A percentile compares a stretch with the other conserved stretches of the same genome.
phyloP scores from a whole-genome alignment of 2,113 vertebrate genomes.

The Notechis scutatus region DNA sequence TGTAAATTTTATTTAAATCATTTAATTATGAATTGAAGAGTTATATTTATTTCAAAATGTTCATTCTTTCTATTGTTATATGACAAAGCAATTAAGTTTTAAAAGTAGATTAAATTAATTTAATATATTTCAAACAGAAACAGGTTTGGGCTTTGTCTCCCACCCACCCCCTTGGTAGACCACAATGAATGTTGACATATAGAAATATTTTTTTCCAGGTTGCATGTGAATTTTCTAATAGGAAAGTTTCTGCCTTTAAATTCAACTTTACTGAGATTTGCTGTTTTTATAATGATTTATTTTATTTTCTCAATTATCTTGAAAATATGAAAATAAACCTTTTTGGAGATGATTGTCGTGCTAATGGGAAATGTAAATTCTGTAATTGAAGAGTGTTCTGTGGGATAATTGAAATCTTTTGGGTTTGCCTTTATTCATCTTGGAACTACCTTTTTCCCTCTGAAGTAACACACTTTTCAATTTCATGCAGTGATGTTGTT shows the following conservation, averaged over 20 bases:
- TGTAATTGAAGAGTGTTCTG: not conserved
- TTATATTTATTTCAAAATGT: not conserved
- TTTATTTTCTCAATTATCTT: not conserved
- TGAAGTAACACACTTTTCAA: not conserved
- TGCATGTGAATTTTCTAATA: not conserved
- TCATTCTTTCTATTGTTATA: not conserved
- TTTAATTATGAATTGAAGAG: constrained; percentile 11
- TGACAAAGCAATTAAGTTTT: not conserved
- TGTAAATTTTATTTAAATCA: constrained; percentile 39
- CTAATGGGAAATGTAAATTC: not conserved
- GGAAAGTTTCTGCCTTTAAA: not conserved
- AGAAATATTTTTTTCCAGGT: constrained; percentile 41
- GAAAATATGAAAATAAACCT: not conserved
- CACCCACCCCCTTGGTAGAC: not conserved
- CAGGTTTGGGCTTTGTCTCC: constrained; percentile 8
- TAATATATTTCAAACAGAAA: constrained; percentile 19
- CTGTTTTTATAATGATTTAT: not conserved
- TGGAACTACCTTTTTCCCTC: not conserved
- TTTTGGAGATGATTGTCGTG: not conserved
- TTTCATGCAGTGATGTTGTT: not conserved
- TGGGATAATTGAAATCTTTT: not conserved
- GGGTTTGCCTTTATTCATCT: not conserved
- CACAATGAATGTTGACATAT: not conserved
- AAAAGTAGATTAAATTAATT: not conserved
- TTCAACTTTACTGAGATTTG: not conserved